Percentiles rank a stretch among this genome's conserved stretches.
Conservation (phyloP, 1,140 invertebrate species). For the Rhagoletis zephyria region DNA sequence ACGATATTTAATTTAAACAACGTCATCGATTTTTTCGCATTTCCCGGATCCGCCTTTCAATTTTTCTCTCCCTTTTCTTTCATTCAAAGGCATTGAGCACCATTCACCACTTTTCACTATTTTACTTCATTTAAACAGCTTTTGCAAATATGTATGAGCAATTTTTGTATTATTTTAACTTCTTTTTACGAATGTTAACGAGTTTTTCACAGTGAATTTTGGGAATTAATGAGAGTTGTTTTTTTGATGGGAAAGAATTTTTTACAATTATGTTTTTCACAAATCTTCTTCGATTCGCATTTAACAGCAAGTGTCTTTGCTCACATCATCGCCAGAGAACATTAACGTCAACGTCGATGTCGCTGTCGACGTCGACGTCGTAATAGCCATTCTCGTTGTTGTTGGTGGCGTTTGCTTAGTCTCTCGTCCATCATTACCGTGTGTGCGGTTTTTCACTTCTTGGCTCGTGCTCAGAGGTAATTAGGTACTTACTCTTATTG, state of each 20-base stretch:
- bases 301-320: slow-evolving; percentile 32
- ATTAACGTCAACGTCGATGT: neutral
- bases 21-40: slow-evolving; percentile 42
- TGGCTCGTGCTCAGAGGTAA: slow-evolving; percentile 9
- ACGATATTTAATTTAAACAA: neutral
- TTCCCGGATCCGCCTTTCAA: slow-evolving; percentile 3
- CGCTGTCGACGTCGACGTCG: neutral
- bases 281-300: slow-evolving; percentile 36
- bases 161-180: slow-evolving; percentile 11
- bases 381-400: neutral
- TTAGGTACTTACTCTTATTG: neutral
- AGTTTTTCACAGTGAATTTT: slow-evolving; percentile 48
- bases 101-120: slow-evolving; percentile 7
- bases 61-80: neutral
- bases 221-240: slow-evolving; percentile 20
- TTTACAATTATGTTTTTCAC: slow-evolving; percentile 23
- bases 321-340: neutral
- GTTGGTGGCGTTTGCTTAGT: no score
- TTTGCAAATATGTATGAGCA: slow-evolving; percentile 33
- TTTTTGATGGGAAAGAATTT: neutral
- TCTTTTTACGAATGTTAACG: neutral
- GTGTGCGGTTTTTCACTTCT: neutral
- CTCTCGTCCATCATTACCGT: neutral
- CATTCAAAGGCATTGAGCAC: slow-evolving; percentile 19
- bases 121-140: neutral